phyloP scores from a whole-genome alignment of 2,113 vertebrate genomes.

The Capra hircus region DNA sequence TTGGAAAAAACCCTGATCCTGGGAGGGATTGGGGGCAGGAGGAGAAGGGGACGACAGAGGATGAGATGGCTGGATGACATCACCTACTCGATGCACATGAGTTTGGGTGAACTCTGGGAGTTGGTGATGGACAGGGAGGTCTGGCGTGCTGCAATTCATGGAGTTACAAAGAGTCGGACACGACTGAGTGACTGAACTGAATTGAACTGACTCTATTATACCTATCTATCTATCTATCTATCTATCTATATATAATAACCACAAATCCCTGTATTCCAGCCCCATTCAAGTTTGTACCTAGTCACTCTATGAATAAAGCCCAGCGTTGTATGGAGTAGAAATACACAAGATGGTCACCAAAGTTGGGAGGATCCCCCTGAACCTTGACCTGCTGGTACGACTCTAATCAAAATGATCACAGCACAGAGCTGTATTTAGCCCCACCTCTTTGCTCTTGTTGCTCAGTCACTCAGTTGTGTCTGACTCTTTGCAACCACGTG shows the following conservation, averaged over 20 bases:
- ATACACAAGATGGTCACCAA: neutral
- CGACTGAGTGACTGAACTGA: too few species aligned
- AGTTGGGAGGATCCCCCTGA: neutral
- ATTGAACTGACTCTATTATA: neutral
- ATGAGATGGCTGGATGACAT: too few species aligned
- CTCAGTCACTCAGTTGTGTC: neutral
- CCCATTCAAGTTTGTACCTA: neutral
- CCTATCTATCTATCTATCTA: neutral
- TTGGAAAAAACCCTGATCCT: too few species aligned
- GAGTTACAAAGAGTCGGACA: too few species aligned
- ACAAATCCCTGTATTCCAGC: neutral
- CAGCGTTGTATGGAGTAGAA: neutral
- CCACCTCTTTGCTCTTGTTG: neutral
- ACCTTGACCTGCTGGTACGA: neutral
- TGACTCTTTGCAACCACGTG: neutral
- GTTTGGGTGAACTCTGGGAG: too few species aligned
- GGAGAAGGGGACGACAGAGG: fast-evolving
- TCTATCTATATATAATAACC: fast-evolving
- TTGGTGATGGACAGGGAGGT: too few species aligned
- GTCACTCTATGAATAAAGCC: neutral
- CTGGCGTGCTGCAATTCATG: too few species aligned
- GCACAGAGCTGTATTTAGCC: neutral
- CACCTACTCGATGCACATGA: fast-evolving
- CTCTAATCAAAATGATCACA: neutral
- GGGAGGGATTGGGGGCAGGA: too few species aligned